These are phyloP conservation scores for Syngnathus scovelli DNA, from an alignment of 2,113 vertebrate species.

Conservation along the genomic window DNA sequence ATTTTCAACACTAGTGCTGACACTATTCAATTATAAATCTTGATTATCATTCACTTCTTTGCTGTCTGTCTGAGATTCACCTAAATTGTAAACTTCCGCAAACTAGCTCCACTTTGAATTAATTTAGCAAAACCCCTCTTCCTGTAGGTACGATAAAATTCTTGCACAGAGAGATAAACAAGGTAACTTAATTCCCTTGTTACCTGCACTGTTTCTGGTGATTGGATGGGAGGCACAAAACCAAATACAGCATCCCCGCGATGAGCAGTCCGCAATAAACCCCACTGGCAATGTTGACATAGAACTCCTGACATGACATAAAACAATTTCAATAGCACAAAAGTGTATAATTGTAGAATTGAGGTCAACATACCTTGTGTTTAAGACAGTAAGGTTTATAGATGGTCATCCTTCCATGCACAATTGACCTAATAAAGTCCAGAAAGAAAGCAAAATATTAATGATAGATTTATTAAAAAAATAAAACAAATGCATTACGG, in stretches of 20 bases:
- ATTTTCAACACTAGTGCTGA: background rate
- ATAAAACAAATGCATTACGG: background rate
- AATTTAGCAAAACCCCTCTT: background rate
- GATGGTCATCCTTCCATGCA: slow-evolving; percentile 24
- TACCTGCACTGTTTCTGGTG: slow-evolving; percentile 60
- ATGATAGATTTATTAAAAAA: background rate
- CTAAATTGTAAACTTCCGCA: no score
- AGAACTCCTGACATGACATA: slow-evolving; percentile 31
- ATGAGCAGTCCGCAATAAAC: slow-evolving; percentile 47
- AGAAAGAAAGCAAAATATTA: background rate
- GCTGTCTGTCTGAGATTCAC: background rate
- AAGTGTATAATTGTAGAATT: background rate
- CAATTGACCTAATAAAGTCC: background rate
- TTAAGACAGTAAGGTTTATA: background rate
- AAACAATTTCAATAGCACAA: background rate
- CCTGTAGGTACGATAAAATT: background rate
- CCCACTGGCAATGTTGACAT: slow-evolving; percentile 28
- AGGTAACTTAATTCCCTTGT: background rate
- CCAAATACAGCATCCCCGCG: slow-evolving; percentile 57
- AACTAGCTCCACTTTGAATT: background rate
- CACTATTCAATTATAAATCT: background rate
- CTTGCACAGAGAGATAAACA: background rate
- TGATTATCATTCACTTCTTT: background rate
- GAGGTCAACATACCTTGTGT: slow-evolving; percentile 38
- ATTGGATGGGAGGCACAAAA: slow-evolving; percentile 39